A percentile compares a stretch with the other conserved stretches of the same genome.
Conservation (phyloP, 2,888 invertebrate species). For the Amphimallon solstitiale region DNA sequence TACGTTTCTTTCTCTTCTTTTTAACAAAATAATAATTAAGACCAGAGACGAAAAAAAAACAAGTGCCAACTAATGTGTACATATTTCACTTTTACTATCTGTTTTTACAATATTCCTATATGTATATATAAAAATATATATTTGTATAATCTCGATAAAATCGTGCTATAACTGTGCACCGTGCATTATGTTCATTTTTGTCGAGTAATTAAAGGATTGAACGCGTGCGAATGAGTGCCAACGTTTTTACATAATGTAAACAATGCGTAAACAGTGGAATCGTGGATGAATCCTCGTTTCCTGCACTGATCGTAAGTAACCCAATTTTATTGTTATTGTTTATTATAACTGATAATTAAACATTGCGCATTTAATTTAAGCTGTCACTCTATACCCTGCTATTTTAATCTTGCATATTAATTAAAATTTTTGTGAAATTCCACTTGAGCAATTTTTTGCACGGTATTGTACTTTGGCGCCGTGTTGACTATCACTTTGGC, state of each 20-base stretch:
- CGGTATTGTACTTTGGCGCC: conserved; percentile 64
- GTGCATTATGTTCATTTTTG: conserved; percentile 2
- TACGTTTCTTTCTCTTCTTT: conserved; percentile 6
- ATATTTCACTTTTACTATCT: conserved; percentile 26
- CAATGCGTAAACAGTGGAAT: conserved; percentile 41
- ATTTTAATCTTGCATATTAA: conserved; percentile 10
- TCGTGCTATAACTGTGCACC: background rate
- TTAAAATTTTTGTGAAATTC: conserved; percentile 34
- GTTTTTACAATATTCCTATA: conserved; percentile 2
- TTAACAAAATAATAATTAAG: background rate
- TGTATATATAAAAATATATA: background rate
- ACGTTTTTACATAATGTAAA: conserved; percentile 45
- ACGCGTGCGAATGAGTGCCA: conserved; percentile 44
- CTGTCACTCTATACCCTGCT: background rate
- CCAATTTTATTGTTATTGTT: conserved; percentile 10
- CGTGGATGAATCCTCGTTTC: conserved; percentile 38
- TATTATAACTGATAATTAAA: background rate
- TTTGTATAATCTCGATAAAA: too few relatives aligned
- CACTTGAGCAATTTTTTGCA: conserved; percentile 57
- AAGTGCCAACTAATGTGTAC: conserved; percentile 9
- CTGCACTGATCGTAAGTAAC: conserved; percentile 28
- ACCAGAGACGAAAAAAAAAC: background rate
- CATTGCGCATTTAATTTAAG: too few relatives aligned
- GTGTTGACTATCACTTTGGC: conserved; percentile 64
- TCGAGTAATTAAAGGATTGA: conserved; percentile 12